Conservation (phyloP, 2,797 vertebrate genomes). For the Peromyscus melanophrys region DNA sequence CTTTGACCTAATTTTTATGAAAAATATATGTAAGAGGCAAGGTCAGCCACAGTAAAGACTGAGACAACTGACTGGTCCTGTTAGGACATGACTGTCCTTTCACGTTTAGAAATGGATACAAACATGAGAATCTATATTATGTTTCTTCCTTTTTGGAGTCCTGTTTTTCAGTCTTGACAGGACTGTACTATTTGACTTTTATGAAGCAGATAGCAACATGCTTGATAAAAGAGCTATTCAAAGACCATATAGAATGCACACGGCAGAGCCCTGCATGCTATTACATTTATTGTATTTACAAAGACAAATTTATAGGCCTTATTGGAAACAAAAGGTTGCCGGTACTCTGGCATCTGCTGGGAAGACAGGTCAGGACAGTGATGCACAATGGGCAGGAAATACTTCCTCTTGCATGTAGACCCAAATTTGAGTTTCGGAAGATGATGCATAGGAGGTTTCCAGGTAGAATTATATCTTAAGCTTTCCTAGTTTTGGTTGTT, state of each 20-base stretch:
- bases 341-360: not conserved
- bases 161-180: not conserved
- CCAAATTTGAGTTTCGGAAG: conserved; percentile 51
- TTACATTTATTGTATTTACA: not conserved
- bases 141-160: not conserved
- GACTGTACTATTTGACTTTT: not conserved
- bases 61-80: not conserved
- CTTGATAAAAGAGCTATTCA: not conserved
- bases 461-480: conserved; percentile 47
- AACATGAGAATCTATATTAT: not conserved
- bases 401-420: not conserved
- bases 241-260: not conserved
- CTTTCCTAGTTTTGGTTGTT: conserved; percentile 60
- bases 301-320: not conserved
- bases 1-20: not conserved
- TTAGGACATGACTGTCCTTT: not conserved
- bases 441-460: conserved; percentile 28
- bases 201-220: not conserved
- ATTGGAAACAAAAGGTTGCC: not conserved
- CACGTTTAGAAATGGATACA: not conserved
- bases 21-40: not conserved
- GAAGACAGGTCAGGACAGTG: no score
- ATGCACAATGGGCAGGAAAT: not conserved
- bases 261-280: not conserved
- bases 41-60: not conserved